phyloP scores from a whole-genome alignment of 2,888 invertebrate species.

The Limenitis camilla region DNA sequence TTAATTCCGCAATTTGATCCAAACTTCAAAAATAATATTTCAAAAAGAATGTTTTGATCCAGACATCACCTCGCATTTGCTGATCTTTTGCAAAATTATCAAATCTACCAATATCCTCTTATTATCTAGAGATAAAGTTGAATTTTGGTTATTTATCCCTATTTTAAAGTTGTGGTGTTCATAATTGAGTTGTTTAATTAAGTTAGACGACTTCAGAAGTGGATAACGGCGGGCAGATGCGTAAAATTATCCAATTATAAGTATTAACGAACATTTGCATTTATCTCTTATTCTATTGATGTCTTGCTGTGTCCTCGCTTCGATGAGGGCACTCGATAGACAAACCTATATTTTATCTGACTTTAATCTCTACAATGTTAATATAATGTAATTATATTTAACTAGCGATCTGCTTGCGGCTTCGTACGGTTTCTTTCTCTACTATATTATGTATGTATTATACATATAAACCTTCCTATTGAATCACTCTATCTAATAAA shows the following conservation, averaged over 20 bases:
- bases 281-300: constrained; percentile 16
- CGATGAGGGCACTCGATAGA: too few relatives aligned
- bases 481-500: too few relatives aligned
- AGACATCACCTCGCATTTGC: constrained; percentile 17
- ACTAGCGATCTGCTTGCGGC: too few relatives aligned
- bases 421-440: too few relatives aligned
- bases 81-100: constrained; percentile 6
- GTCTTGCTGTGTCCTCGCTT: too few relatives aligned
- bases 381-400: too few relatives aligned
- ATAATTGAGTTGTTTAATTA: constrained; percentile 25
- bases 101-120: neutral
- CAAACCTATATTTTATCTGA: too few relatives aligned
- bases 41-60: constrained; percentile 21
- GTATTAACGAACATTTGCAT: constrained; percentile 32
- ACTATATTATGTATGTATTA: too few relatives aligned
- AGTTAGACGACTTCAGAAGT: constrained; percentile 27
- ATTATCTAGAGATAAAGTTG: neutral
- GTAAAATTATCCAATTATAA: constrained; percentile 35
- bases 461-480: too few relatives aligned
- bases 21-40: constrained; percentile 28
- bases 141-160: neutral
- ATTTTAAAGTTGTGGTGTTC: neutral
- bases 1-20: constrained; percentile 21
- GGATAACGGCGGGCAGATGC: constrained; percentile 32
- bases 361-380: too few relatives aligned